phyloP scores from a whole-genome alignment of 2,113 vertebrate species.

The Nibea albiflora region DNA sequence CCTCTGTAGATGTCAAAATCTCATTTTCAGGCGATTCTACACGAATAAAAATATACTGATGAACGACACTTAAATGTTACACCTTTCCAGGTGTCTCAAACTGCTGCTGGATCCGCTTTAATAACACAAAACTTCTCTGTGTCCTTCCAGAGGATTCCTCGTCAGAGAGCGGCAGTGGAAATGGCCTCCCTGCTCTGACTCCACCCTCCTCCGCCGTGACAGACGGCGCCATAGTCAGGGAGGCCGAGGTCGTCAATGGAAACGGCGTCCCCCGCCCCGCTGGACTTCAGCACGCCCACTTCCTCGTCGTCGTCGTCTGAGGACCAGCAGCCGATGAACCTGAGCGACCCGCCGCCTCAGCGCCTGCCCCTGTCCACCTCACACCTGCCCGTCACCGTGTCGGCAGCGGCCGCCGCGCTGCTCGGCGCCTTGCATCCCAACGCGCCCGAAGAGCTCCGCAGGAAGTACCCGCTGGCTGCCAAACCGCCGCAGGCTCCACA shows the following conservation, averaged over 20 bases:
- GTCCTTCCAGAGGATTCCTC: constrained; percentile 92
- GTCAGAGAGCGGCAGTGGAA: constrained; percentile 94
- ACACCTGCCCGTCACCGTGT: constrained; percentile 77
- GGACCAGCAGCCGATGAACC: constrained; percentile 95
- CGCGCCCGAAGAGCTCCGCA: constrained; percentile 88
- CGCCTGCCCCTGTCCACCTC: constrained; percentile 65
- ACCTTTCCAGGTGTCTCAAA: too few species aligned
- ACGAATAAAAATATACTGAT: too few species aligned
- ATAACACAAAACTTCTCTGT: background rate
- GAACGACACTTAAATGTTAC: too few species aligned
- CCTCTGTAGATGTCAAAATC: too few species aligned
- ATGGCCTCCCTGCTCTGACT: constrained; percentile 92
- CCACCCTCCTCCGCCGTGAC: constrained; percentile 87
- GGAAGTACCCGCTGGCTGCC: constrained; percentile 88
- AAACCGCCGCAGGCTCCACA: constrained; percentile 82
- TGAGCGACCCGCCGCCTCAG: constrained; percentile 88
- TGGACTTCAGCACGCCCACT: constrained; percentile 89
- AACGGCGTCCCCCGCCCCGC: constrained; percentile 86
- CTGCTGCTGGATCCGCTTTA: background rate
- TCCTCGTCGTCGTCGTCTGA: constrained; percentile 85
- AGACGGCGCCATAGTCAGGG: constrained; percentile 59
- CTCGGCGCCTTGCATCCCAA: constrained; percentile 88
- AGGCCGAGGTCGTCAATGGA: constrained; percentile 85
- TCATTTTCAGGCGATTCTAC: too few species aligned
- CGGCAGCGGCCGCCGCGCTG: constrained; percentile 78